Conservation (phyloP, 2,113 vertebrate species). For the Ellobius talpinus region DNA sequence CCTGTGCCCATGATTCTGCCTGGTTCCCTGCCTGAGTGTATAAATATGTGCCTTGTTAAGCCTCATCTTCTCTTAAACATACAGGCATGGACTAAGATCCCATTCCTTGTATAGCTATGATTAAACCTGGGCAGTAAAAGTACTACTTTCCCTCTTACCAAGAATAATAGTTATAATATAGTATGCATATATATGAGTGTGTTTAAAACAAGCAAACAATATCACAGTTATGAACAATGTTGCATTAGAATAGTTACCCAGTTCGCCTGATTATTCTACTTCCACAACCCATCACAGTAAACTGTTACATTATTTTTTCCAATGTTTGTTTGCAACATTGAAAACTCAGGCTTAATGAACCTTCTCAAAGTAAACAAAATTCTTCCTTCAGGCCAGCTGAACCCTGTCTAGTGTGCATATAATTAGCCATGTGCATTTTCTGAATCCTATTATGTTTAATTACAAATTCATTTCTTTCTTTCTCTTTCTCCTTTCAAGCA, state of each 20-base stretch:
- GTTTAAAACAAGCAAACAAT: background rate
- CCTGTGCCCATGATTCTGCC: background rate
- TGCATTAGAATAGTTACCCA: background rate
- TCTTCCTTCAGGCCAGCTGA: slow-evolving; percentile 3
- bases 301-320: slow-evolving; percentile 46
- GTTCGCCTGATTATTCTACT: background rate
- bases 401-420: background rate
- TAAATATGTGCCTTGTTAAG: background rate
- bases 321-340: slow-evolving; percentile 31
- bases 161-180: background rate
- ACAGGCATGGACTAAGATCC: background rate
- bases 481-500: background rate
- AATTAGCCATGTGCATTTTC: slow-evolving; percentile 59
- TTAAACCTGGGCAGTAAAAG: background rate
- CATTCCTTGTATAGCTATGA: background rate
- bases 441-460: slow-evolving; percentile 42
- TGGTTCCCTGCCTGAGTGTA: background rate
- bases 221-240: background rate
- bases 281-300: background rate
- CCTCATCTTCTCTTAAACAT: background rate
- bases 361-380: slow-evolving; percentile 69
- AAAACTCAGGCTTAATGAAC: slow-evolving; percentile 34
- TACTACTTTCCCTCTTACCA: background rate
- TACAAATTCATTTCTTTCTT: slow-evolving; percentile 43
- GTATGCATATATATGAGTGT: background rate